Evolutionary conservation across 92 coral and sea anemone genomes (phyloP), one percentile per base, ranked within the genome.

Genomic region (Phenganax marumi): DNA sequence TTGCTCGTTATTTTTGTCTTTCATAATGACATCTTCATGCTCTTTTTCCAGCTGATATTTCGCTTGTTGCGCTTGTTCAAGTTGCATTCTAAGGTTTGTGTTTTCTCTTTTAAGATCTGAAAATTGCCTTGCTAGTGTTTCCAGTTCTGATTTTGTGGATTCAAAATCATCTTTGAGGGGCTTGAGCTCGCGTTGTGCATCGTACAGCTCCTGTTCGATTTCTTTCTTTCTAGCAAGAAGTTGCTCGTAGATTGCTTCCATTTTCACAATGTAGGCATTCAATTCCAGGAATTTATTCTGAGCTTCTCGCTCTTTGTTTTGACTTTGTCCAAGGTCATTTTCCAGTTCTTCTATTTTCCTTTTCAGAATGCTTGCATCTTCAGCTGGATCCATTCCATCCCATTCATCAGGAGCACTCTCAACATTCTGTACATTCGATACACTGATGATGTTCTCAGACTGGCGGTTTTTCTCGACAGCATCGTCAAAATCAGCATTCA

Each of bases 401-500:
- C 83, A 86, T 71, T 12, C 89, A 86, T 92, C 97, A 53, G 91
- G 87, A 55, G 97, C 89, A 70, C 86, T 92, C 79, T 96, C 99
- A 39, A 96, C 89, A 14, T 86, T 85, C 51, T 90, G 87, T 62
- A 92, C 97, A 17, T 90, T 96, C 62, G 92, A 81, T 17, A 97
- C 90, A 6, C 86, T 71, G 68, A 88, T 86, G 4, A 88, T 82
- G 53, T 89, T 92, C 70, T 96, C 99, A 52, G 90, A 80, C 66
- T 91, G 91, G 43, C 88, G 87, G 77, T 89, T 91, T 79, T 92
- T 96, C 84, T 91, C 96, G 43, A 88, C 91, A 33, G 93, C 92
- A 52, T 91, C 99, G 58, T 91, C 88, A 75, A 91, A 87, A 51
- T 96, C 99, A 46, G 87, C 92, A 58, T 96, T 94, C 50, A 96